A percentile compares a stretch with the other conserved stretches of the same genome.
Evolutionary conservation across 2,113 vertebrate species (phyloP).

Genomic region (Charina bottae): DNA sequence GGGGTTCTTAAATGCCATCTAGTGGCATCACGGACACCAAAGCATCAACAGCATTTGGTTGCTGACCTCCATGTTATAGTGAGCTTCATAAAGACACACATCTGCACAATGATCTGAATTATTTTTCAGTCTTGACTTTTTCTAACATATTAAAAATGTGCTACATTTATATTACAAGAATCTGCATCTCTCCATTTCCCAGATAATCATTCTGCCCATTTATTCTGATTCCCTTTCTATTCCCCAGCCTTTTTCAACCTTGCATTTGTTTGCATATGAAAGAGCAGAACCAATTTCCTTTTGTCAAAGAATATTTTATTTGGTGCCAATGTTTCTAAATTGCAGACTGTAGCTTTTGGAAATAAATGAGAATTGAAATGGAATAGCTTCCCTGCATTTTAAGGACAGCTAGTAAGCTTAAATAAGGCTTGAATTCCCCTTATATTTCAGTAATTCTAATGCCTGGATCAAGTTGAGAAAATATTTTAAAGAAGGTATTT

Average conservation of each 20-base stretch:
- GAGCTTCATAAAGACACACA: background rate
- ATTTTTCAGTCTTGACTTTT: constrained; percentile 24
- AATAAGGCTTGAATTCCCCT: constrained; percentile 20
- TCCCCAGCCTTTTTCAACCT: constrained; percentile 6
- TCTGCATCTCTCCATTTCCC: background rate
- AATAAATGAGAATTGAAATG: constrained; percentile 47
- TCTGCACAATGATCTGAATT: background rate
- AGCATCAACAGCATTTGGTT: background rate
- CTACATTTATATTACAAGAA: background rate
- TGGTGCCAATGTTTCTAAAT: constrained; percentile 40
- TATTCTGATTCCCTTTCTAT: background rate
- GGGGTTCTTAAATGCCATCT: background rate
- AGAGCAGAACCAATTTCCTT: constrained; percentile 9
- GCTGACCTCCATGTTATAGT: background rate
- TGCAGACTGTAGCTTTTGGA: constrained; percentile 7
- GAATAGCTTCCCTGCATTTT: constrained; percentile 40
- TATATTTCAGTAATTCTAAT: constrained; percentile 39
- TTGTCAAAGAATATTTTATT: constrained; percentile 46
- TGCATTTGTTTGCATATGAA: constrained; percentile 7
- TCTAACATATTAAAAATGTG: background rate
- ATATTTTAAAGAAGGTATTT: constrained; percentile 18
- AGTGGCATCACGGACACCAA: background rate
- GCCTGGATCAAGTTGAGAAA: background rate
- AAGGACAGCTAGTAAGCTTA: constrained; percentile 43
- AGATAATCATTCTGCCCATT: constrained; percentile 24